phyloP scores from a whole-genome alignment of 2,113 vertebrate genomes.

The Hemichromis elongatus region DNA sequence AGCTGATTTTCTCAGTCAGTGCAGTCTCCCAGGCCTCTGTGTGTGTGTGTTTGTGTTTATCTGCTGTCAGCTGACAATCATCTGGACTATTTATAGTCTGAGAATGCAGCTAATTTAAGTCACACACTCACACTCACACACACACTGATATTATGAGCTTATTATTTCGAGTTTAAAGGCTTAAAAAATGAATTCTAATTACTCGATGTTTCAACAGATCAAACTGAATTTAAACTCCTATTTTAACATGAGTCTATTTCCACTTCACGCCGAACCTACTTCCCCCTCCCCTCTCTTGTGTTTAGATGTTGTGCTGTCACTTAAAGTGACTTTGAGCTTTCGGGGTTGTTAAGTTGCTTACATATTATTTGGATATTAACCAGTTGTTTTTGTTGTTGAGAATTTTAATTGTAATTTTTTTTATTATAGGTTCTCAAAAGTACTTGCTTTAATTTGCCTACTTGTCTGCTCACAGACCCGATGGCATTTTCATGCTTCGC shows the following conservation, averaged over 20 bases:
- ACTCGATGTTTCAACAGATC: not conserved
- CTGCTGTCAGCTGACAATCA: constrained; percentile 19
- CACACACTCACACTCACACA: not conserved
- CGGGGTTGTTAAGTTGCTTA: too few species aligned
- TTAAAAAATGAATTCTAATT: not conserved
- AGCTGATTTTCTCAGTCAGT: not conserved
- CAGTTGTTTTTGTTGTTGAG: too few species aligned
- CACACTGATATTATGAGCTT: not conserved
- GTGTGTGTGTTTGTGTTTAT: not conserved
- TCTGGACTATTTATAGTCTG: constrained; percentile 22
- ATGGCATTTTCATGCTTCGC: too few species aligned
- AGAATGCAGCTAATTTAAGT: constrained; percentile 13
- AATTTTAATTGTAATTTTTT: too few species aligned
- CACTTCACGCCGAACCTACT: too few species aligned
- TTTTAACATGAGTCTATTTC: not conserved
- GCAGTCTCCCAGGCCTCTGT: not conserved
- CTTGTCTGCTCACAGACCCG: too few species aligned
- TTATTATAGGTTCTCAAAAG: too few species aligned
- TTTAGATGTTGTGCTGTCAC: too few species aligned
- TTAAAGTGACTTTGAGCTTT: too few species aligned
- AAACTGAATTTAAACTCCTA: not conserved
- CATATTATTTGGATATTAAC: too few species aligned
- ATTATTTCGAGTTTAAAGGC: not conserved
- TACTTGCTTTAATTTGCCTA: too few species aligned
- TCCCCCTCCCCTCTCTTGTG: too few species aligned